phyloP scores from a whole-genome alignment of 2,888 invertebrate species.

The Empis stercorea region DNA sequence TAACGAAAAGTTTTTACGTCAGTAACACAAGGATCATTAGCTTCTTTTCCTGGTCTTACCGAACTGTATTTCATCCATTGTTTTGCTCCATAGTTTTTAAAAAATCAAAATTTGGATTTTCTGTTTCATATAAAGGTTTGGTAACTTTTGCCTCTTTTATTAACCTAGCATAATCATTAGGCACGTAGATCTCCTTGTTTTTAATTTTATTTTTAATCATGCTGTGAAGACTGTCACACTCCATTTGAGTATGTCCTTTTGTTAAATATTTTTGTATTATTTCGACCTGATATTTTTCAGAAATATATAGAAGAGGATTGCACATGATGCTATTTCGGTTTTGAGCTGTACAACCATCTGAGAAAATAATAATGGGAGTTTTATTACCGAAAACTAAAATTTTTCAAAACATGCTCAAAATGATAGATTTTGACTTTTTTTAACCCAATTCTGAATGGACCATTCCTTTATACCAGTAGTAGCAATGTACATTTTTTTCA shows the following conservation, averaged over 20 bases:
- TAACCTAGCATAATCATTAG: slow-evolving; percentile 3
- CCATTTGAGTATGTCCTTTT: slow-evolving; percentile 5
- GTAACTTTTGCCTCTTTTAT: slow-evolving; percentile 3
- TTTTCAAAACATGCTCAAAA: too few relatives aligned
- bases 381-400: neutral
- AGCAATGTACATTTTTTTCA: slow-evolving; percentile 2
- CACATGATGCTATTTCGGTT: slow-evolving; percentile 3
- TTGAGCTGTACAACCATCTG: neutral
- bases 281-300: neutral
- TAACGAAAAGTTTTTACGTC: too few relatives aligned
- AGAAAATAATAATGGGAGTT: slow-evolving; percentile 3
- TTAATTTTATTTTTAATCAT: slow-evolving; percentile 4
- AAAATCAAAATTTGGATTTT: too few relatives aligned
- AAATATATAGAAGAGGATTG: slow-evolving; percentile 1
- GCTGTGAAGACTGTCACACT: slow-evolving; percentile 5
- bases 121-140: neutral
- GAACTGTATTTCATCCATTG: neutral
- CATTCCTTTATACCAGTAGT: slow-evolving; percentile 4
- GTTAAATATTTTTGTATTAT: slow-evolving; percentile 1
- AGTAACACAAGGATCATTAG: neutral
- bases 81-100: neutral
- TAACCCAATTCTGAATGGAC: slow-evolving; percentile 2
- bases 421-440: neutral
- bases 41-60: slow-evolving; percentile 1
- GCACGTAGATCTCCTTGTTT: slow-evolving; percentile 5